Conservation (phyloP, 2,888 invertebrate genomes). For the Ceraclea dissimilis region DNA sequence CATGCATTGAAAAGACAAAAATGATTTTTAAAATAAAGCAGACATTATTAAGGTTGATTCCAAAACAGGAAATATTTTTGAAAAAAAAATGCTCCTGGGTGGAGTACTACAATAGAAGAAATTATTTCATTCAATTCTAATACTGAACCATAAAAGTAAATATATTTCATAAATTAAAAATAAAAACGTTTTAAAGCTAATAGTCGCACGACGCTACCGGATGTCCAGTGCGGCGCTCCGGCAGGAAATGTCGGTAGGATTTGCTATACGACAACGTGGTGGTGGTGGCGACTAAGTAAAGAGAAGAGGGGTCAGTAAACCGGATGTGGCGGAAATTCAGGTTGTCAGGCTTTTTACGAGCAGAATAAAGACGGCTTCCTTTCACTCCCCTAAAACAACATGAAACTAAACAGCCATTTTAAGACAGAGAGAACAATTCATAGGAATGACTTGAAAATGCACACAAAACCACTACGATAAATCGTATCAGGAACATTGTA, state of each 20-base stretch:
- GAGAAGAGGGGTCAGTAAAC: neutral
- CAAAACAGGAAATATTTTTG: neutral
- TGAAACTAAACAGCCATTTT: neutral
- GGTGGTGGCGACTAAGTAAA: neutral
- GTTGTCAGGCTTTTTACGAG: neutral
- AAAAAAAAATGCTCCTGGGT: neutral
- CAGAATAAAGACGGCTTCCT: neutral
- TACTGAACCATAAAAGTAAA: neutral
- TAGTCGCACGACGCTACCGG: neutral
- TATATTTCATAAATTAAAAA: neutral
- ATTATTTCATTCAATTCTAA: too few species aligned
- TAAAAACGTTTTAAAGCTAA: neutral
- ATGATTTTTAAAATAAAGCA: neutral
- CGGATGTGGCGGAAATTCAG: constrained; percentile 1
- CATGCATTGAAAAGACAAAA: neutral
- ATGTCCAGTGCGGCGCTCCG: neutral
- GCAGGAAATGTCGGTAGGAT: neutral
- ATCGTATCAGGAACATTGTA: too few species aligned
- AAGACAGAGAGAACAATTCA: too few species aligned
- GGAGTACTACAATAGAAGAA: too few species aligned
- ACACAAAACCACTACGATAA: too few species aligned
- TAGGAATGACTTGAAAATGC: too few species aligned
- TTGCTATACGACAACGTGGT: neutral
- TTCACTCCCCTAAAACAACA: neutral
- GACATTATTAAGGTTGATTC: neutral